Conservation (phyloP, 2,113 vertebrate species). For the Pantherophis guttatus region DNA sequence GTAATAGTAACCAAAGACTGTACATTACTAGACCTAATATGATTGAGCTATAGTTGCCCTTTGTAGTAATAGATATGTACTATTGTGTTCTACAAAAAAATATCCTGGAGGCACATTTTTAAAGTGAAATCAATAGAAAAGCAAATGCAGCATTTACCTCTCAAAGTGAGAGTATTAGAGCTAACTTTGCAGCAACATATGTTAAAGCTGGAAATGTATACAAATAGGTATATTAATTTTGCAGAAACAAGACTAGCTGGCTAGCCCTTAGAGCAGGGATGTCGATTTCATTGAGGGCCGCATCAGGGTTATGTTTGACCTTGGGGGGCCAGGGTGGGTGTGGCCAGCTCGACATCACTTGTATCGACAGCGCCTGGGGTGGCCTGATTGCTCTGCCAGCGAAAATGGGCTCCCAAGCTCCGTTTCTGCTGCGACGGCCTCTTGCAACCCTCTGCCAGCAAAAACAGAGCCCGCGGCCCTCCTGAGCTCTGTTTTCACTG, state of each 20-base stretch:
- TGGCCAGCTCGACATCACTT: too few relatives aligned
- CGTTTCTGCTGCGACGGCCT: too few relatives aligned
- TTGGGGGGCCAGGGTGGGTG: too few relatives aligned
- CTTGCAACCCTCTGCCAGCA: too few relatives aligned
- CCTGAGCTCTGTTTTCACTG: too few relatives aligned
- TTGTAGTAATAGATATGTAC: constrained; percentile 14
- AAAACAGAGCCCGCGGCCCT: too few relatives aligned
- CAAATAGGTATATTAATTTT: constrained; percentile 34
- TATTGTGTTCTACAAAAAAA: constrained; percentile 24
- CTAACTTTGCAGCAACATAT: constrained; percentile 28
- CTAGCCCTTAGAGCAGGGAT: not conserved
- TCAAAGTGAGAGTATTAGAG: constrained; percentile 37
- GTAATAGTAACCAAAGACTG: not conserved
- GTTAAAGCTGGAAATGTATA: constrained; percentile 15
- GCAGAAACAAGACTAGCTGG: not conserved
- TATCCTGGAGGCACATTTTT: constrained; percentile 31
- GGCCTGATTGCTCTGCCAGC: too few relatives aligned
- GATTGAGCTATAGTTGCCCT: constrained; percentile 23
- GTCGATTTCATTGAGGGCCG: too few relatives aligned
- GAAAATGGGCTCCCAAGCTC: too few relatives aligned
- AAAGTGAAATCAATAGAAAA: constrained; percentile 40
- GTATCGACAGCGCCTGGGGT: too few relatives aligned
- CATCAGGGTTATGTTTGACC: too few relatives aligned
- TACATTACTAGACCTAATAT: constrained; percentile 20
- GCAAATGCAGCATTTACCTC: constrained; percentile 40